Base-by-base conservation (phyloP, 2,113 vertebrate genomes). In the Pogonocichla stellata region DNA sequence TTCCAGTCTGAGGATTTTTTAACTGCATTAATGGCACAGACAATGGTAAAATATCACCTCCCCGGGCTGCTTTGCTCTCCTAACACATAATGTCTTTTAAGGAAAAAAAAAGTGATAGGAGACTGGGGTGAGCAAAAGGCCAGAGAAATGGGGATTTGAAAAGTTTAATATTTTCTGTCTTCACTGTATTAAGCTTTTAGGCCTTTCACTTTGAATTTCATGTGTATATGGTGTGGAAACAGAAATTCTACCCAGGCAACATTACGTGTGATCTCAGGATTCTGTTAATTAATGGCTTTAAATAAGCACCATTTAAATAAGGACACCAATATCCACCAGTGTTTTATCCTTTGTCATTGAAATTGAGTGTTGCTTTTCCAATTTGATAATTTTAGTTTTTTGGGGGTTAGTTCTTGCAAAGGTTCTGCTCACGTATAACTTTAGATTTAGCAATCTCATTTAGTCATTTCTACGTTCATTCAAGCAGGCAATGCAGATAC, bases 1-100 rank as follows among this genome's bases (percentile, higher is more conserved):
- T 97, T 96, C 97, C 97, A 97, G 97, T 96, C 97, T 97, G 97
- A 95, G 91, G 96, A 94, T 95, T 96, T 96, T 97, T 97, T 86
- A 96, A 90, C 97, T 94, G 97, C 93, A 85, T 94, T 97, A 96
- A 73, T 74, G 88, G 96, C 95, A 78, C 75, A 93, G 96, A 95
- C 61, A 57, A 94, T 77, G 91, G 96, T 96, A 94, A 96, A 97
- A 93, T 87, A 92, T 96, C 93, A 69, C 96, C 95, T 96, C 96
- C 95, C 91, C 67, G 38, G 85, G 94, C 92, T 93, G 95, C 95
- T 96, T 88, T 66, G 62, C 90, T 94, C 93, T 91, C 91, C 84
- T 96, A 90, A 94, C 93, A 83, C 96, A 80, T 92, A 66, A 69
- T 75, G 96, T 92, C 96, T 96, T 93, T 92, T 90, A 78, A 94